Base-by-base conservation (phyloP, 2,113 vertebrate genomes). In the Malurus elegans region DNA sequence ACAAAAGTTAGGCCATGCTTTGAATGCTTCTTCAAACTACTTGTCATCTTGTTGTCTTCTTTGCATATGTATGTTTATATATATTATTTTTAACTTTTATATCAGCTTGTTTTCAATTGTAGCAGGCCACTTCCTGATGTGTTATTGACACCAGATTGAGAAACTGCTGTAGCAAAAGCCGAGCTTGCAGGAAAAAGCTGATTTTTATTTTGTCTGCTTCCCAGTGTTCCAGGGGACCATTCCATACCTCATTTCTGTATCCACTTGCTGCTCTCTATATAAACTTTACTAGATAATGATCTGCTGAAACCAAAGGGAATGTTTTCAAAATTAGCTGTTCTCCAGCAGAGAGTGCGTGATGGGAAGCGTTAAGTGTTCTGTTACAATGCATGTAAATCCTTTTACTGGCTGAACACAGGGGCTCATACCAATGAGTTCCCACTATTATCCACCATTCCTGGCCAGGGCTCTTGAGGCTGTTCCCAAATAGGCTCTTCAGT, bases 351-450 rank as follows among this genome's bases (percentile, higher is more conserved):
- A 34, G 87, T 14, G 2, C 47, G 56, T 94, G 93, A 86, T 90
- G 90, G 90, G 93, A 31, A 94, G 94, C 2, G 0, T 70, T 86
- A 94, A 96, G 92, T 62, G 64, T 86, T 79, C 45, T 58, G 93
- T 62, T 94, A 88, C 87, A 90, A 20, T 88, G 92, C 86, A 50
- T 95, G 88, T 96, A 81, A 89, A 95, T 83, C 78, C 57, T 79
- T 93, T 29, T 50, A 9, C 9, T 45, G 81, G 38, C 69, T 84
- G 92, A 65, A 79, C 42, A 44, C 79, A 13, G 86, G 57, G 69
- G 76, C 75, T 93, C 96, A 96, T 97, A 96, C 95, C 95, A 95
- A 93, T 97, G 95, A 97, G 81, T 91, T 96, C 86, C 71, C 47
- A 40, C 34, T 82, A 70, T 95, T 95, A 88, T 92, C 85, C 69